These are phyloP conservation scores for Drosophila pseudotakahashii DNA, from an alignment of 2,888 invertebrate species.

Conservation along the genomic window DNA sequence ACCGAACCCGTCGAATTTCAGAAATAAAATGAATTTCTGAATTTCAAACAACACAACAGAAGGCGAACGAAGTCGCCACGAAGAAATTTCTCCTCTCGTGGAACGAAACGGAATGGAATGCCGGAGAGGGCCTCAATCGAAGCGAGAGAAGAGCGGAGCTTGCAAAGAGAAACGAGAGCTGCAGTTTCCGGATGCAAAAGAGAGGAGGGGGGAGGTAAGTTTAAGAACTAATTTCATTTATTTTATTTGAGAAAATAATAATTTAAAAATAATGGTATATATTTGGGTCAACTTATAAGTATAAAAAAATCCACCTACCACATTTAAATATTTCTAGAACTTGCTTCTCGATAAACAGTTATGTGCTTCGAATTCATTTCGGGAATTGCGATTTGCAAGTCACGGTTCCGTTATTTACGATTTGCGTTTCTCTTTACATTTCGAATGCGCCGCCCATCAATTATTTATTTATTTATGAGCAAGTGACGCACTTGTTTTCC, in stretches of 20 bases:
- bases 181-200: neutral
- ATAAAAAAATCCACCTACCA: too few species aligned
- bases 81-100: too few species aligned
- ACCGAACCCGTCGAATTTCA: neutral
- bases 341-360: conserved; percentile 9
- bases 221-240: too few species aligned
- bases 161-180: neutral
- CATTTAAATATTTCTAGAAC: neutral
- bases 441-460: conserved; percentile 24
- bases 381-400: conserved; percentile 26
- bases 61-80: neutral
- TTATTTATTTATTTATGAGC: conserved; percentile 43
- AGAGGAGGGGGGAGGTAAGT: neutral
- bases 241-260: too few species aligned
- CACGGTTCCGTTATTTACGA: conserved; percentile 25
- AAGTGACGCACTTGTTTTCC: conserved; percentile 39
- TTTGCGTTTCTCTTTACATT: conserved; percentile 19
- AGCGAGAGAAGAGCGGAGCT: too few species aligned
- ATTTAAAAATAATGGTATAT: too few species aligned
- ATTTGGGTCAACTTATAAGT: too few species aligned
- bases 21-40: neutral
- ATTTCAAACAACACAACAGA: neutral
- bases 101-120: too few species aligned
- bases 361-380: conserved; percentile 5
- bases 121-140: too few species aligned